Evolutionary conservation across 2,797 vertebrate species (phyloP), one percentile per base, ranked within the genome.

Genomic region (Acanthornis magna): DNA sequence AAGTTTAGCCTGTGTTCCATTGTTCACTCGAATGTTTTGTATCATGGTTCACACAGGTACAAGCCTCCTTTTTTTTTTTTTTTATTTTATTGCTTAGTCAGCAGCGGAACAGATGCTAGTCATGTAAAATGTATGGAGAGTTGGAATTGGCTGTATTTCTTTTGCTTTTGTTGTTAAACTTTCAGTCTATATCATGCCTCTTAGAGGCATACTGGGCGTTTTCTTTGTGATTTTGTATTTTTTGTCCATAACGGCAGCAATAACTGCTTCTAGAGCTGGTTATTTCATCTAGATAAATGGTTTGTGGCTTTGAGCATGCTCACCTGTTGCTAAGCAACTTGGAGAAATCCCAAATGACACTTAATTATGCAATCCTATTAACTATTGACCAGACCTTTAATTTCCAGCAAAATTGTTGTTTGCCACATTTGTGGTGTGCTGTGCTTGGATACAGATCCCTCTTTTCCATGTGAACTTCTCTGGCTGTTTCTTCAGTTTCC

Each of bases 281-380:
- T 74, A 11, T 25, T 87, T 32, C n/a, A 17, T 48, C 7, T 27
- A 51, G 47, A 34, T 65, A 75, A 68, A 67, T 76, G 26, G 15
- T 78, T 89, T 61, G 36, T 89, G 36, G 62, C 66, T 91, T 82
- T 81, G 70, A 91, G 72, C 32, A 8, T 83, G 68, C 32, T 89
- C 54, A 92, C 84, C 72, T 92, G 74, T 94, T 95, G 86, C 95
- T 80, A 84, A 84, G 89, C 79, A 81, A 84, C 91, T 72, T 93
- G 60, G 74, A 91, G 77, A 94, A 68, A 91, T 92, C 79, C 70
- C 76, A 88, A 92, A 75, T 94, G 75, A 68, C 62, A 23, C 55
- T 79, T 95, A 73, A 88, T 94, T 91, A 68, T 0, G 6, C 78
- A 92, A 78, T 89, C 55, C 58, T 86, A 53, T 89, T 96, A 93